Conservation (phyloP, 2,888 invertebrate species). For the Drosophila hamatofila region DNA sequence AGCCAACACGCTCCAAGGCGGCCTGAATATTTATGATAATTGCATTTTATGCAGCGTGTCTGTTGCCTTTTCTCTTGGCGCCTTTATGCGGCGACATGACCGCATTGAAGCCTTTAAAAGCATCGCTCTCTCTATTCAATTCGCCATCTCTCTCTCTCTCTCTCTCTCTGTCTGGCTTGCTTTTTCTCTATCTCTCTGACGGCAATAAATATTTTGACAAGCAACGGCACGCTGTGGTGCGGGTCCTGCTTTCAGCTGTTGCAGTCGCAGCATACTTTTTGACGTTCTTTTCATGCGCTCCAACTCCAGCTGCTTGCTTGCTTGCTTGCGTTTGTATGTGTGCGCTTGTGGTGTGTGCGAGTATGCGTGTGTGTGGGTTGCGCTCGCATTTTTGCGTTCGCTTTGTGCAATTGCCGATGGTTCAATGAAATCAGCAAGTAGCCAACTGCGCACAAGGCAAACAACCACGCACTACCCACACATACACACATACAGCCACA, state of each 20-base stretch:
- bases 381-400: constrained; percentile 47
- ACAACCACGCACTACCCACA: constrained; percentile 19
- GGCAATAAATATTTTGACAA: constrained; percentile 62
- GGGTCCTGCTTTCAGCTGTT: constrained; percentile 20
- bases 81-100: constrained; percentile 63
- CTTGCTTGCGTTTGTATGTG: background rate
- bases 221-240: constrained; percentile 26
- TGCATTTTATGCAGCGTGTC: constrained; percentile 75
- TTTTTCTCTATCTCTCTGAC: background rate
- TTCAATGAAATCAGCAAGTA: constrained; percentile 73
- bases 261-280: constrained; percentile 65
- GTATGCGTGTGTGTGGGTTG: constrained; percentile 10
- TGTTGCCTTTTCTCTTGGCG: constrained; percentile 35
- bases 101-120: constrained; percentile 75
- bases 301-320: constrained; percentile 19
- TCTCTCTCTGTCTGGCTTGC: background rate
- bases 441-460: constrained; percentile 29
- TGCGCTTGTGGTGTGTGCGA: constrained; percentile 10
- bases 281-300: constrained; percentile 52
- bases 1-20: constrained; percentile 40
- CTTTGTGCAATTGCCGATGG: constrained; percentile 68
- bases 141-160: background rate
- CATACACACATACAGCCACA: constrained; percentile 8
- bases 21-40: constrained; percentile 79
- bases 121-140: constrained; percentile 21